Conservation (phyloP, 2,888 invertebrate species). For the Melolontha melolontha region DNA sequence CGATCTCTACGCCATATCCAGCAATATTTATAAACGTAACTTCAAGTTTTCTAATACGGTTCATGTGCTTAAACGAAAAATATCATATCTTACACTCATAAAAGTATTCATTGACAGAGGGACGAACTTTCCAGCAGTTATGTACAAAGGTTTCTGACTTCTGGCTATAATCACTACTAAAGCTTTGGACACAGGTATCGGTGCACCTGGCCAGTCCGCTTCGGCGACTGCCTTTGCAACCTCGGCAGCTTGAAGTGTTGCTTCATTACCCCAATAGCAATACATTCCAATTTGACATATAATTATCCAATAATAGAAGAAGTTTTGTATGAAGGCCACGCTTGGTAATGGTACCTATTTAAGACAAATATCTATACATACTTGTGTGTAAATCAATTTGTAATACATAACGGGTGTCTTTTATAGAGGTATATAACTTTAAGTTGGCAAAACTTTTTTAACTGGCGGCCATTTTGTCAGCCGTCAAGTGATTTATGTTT, state of each 20-base stretch:
- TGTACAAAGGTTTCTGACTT: conserved; percentile 48
- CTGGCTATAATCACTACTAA: conserved; percentile 48
- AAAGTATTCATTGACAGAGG: conserved; percentile 48
- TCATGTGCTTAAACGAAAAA: no score
- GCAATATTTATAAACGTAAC: no score
- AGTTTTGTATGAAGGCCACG: conserved; percentile 46
- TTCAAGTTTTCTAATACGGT: no score
- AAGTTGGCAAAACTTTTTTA: no score
- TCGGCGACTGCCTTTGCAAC: conserved; percentile 47
- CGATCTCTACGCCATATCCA: no score
- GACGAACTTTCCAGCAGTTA: conserved; percentile 52
- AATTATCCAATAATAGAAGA: conserved; percentile 48
- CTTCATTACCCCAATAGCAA: conserved; percentile 53
- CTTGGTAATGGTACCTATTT: conserved; percentile 45
- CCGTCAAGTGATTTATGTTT: no score
- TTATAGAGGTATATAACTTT: no score
- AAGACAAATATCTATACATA: neutral
- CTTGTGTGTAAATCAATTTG: no score
- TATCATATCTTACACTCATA: conserved; percentile 42
- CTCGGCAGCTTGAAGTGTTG: conserved; percentile 46
- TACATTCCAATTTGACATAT: conserved; percentile 50
- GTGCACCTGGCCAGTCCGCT: conserved; percentile 45
- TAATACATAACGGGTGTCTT: no score
- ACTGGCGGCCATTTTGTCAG: no score
- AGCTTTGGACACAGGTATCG: conserved; percentile 44